These are phyloP conservation scores for Dinocampus coccinellae DNA, from an alignment of 2,888 invertebrate genomes.

Conservation along the genomic window DNA sequence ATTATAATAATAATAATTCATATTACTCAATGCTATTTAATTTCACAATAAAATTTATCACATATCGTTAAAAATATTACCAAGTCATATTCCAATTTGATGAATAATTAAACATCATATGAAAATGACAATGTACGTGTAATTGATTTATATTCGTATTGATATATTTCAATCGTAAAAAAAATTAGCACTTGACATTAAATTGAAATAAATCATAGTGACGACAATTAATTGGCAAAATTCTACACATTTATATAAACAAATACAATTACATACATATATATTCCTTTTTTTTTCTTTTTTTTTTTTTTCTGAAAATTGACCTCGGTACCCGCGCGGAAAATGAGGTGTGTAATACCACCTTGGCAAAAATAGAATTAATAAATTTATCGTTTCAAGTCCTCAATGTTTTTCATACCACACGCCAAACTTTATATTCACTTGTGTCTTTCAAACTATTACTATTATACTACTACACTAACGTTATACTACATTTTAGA, in stretches of 20 bases:
- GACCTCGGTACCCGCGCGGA: not conserved
- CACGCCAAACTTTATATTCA: slow-evolving; percentile 22
- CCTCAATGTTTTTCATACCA: slow-evolving; percentile 5
- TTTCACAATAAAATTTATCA: not conserved
- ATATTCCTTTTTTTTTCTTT: too few species aligned
- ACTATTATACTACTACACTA: too few species aligned
- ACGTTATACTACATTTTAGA: too few species aligned
- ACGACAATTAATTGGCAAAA: slow-evolving; percentile 19
- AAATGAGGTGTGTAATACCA: not conserved
- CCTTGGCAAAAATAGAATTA: slow-evolving; percentile 42
- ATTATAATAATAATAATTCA: not conserved
- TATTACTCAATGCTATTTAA: not conserved
- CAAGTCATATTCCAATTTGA: not conserved
- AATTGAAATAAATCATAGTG: slow-evolving; percentile 20
- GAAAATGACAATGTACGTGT: not conserved
- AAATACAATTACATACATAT: too few species aligned
- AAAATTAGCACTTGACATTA: not conserved
- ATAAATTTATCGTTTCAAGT: slow-evolving; percentile 41
- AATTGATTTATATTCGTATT: not conserved
- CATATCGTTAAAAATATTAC: not conserved
- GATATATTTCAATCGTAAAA: not conserved
- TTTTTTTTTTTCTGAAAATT: not conserved
- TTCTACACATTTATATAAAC: not conserved
- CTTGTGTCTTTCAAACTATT: not conserved
- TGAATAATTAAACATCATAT: too few species aligned